These are phyloP conservation scores for Haemorhous mexicanus DNA, from an alignment of 2,113 vertebrate genomes.

Conservation along the genomic window DNA sequence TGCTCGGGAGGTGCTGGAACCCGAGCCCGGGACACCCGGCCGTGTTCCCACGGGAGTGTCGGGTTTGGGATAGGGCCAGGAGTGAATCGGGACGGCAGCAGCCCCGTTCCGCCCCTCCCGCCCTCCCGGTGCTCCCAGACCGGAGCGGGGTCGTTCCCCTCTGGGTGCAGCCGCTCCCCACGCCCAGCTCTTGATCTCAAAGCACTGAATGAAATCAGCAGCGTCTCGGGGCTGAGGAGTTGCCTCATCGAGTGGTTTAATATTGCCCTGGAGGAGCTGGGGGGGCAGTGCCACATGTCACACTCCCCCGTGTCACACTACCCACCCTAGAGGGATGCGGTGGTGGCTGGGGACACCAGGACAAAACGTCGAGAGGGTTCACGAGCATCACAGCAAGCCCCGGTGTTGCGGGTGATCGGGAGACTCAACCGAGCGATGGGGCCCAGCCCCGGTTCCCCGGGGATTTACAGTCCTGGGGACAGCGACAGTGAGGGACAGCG, in stretches of 20 bases:
- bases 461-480: not conserved
- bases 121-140: not conserved
- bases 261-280: not conserved
- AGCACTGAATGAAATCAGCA: not conserved
- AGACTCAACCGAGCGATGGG: accelerated
- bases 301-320: not conserved
- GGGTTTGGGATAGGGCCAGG: too few relatives aligned
- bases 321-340: not conserved
- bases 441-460: accelerated
- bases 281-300: not conserved
- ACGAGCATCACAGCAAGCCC: not conserved
- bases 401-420: accelerated
- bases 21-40: not conserved
- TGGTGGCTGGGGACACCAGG: not conserved
- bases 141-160: not conserved
- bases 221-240: not conserved
- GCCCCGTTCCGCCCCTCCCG: too few relatives aligned
- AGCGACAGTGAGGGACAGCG: not conserved
- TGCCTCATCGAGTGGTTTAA: not conserved
- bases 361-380: not conserved
- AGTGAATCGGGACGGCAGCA: not conserved
- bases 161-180: not conserved
- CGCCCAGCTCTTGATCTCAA: not conserved
- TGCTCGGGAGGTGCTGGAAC: not conserved
- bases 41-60: not conserved